Conservation (phyloP, 2,888 invertebrate genomes). For the Drosophila sordidula region DNA sequence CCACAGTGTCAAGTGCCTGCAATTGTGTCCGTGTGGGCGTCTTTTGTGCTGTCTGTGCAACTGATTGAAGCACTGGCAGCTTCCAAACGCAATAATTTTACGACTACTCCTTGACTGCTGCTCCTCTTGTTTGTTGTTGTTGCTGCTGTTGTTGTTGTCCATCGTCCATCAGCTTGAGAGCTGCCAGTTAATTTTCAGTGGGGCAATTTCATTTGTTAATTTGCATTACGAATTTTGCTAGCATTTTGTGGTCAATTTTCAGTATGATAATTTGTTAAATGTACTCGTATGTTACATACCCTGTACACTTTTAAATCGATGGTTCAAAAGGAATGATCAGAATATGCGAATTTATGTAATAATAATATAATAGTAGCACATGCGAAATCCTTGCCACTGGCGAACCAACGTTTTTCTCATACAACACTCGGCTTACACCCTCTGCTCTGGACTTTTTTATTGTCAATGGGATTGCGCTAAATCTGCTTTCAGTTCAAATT, state of each 20-base stretch:
- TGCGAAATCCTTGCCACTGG: too few relatives aligned
- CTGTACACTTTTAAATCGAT: not conserved
- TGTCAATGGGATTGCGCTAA: too few relatives aligned
- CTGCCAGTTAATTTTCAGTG: conserved; percentile 54
- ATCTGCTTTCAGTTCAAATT: too few relatives aligned
- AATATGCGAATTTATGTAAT: too few relatives aligned
- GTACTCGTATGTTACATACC: conserved; percentile 9
- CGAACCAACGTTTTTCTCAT: too few relatives aligned
- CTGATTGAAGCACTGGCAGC: conserved; percentile 69
- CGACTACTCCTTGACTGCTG: conserved; percentile 23
- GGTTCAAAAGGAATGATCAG: not conserved
- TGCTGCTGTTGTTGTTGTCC: not conserved
- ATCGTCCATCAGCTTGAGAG: conserved; percentile 32
- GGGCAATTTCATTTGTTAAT: conserved; percentile 71
- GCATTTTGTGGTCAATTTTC: conserved; percentile 62
- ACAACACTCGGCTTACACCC: too few relatives aligned
- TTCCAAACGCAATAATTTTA: conserved; percentile 70
- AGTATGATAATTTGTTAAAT: conserved; percentile 31
- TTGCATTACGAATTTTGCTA: conserved; percentile 65
- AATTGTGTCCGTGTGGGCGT: conserved; percentile 44
- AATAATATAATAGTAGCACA: too few relatives aligned
- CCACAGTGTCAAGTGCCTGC: conserved; percentile 56
- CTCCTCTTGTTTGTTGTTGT: conserved; percentile 27
- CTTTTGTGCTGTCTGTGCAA: conserved; percentile 41
- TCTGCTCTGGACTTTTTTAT: too few relatives aligned